Base-by-base conservation (phyloP, 1,140 invertebrate genomes). In the Penaeus vannamei region DNA sequence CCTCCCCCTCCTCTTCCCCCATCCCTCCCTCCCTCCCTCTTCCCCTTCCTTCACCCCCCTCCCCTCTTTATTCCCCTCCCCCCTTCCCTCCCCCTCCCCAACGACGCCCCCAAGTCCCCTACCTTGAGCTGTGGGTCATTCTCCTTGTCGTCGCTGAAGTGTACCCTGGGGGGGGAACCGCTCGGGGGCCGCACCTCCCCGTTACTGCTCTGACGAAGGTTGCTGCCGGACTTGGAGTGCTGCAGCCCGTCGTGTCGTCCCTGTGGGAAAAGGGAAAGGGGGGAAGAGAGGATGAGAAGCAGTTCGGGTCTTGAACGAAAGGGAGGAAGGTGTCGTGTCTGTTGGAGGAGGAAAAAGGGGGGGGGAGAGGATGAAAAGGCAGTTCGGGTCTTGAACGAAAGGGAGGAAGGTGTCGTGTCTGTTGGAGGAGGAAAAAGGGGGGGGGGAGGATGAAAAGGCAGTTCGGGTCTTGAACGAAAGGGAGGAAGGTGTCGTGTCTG, bases 171-270 rank as follows among this genome's bases (percentile, higher is more conserved):
- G 32, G 82, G 53, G 92, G 92, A 91, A 93, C 91, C 90, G 93
- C 91, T 92, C 10, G 93, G 92, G 23, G 94, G 94, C 91, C 94
- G 94, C 92, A 94, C 92, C 61, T 94, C 61, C 66, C 76, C 81
- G 82, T 72, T 53, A 69, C 64, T 42, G 62, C 90, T 83, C 79
- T 87, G 85, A 61, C 89, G 77, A 10, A 90, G 62, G 72, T 87
- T 90, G 59, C 82, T 84, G 62, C 90, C 90, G 14, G 90, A 90
- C 77, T 90, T 88, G 72, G 90, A 90, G 85, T 90, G 90, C 59
- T 90, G 86, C 80, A 90, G 82, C 84, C 85, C 66, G 22, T 76
- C 82, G 8, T n/a, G 66, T 26, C 87, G 87, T 36, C 82, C 72
- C 87, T 89, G 69, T 2, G 46, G 53, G 14, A 69, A 29, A 60